phyloP scores from a whole-genome alignment of 2,888 invertebrate genomes.

The Agriopis aurantiaria region DNA sequence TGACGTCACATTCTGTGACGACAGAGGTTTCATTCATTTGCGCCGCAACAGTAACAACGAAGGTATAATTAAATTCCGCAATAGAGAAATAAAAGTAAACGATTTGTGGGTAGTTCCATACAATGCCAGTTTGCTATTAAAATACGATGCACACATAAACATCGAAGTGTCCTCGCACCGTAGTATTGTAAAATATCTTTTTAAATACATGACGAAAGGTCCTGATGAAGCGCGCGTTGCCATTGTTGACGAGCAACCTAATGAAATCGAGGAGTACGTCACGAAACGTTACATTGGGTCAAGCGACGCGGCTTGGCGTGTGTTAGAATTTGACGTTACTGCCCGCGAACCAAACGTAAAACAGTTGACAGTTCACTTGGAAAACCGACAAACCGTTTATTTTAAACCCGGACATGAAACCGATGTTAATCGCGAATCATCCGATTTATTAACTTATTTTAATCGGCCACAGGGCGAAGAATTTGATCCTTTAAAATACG shows the following conservation, averaged over 20 bases:
- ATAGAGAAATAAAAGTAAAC: not conserved
- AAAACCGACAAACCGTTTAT: constrained; percentile 15
- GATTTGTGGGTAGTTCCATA: not conserved
- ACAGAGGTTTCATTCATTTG: constrained; percentile 8
- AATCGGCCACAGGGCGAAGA: constrained; percentile 19
- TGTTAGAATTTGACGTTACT: constrained; percentile 20
- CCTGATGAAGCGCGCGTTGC: constrained; percentile 22
- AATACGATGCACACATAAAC: constrained; percentile 3
- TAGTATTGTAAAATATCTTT: not conserved
- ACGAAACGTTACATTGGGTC: constrained; percentile 21
- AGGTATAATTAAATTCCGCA: not conserved
- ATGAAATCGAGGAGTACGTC: not conserved
- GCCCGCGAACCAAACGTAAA: constrained; percentile 24
- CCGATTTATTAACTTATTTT: constrained; percentile 21
- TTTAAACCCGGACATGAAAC: constrained; percentile 8
- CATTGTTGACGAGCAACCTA: not conserved
- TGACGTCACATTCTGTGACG: constrained; percentile 5
- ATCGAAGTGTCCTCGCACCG: constrained; percentile 14
- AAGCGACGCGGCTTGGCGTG: constrained; percentile 25
- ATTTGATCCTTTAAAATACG: not conserved
- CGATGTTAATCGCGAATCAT: not conserved
- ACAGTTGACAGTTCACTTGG: not conserved
- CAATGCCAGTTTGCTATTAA: not conserved
- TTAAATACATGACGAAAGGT: constrained; percentile 16
- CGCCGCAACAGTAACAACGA: constrained; percentile 11